These are phyloP conservation scores for Drosophila ercepeae DNA, from an alignment of 1,140 invertebrate genomes.

Conservation along the genomic window DNA sequence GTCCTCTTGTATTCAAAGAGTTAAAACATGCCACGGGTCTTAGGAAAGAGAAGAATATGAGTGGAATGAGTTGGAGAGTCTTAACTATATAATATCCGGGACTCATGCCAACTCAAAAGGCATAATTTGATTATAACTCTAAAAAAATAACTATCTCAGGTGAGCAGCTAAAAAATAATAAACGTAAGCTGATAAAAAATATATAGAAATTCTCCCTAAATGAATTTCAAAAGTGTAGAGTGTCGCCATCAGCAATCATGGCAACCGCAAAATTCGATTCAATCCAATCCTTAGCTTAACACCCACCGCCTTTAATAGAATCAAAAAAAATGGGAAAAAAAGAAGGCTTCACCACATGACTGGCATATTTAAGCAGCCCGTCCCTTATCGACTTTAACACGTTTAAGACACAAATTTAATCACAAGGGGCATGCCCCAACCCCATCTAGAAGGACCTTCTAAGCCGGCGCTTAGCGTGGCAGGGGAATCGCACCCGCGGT, in stretches of 20 bases:
- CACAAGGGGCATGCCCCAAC: constrained; percentile 39
- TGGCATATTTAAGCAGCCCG: constrained; percentile 67
- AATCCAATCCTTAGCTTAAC: constrained; percentile 28
- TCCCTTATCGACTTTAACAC: constrained; percentile 53
- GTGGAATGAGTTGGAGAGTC: too few relatives aligned
- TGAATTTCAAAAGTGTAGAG: neutral
- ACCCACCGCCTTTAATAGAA: constrained; percentile 56
- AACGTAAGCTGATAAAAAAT: too few relatives aligned
- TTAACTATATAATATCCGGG: too few relatives aligned
- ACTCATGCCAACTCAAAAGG: too few relatives aligned
- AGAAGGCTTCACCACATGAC: constrained; percentile 41
- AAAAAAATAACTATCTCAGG: too few relatives aligned
- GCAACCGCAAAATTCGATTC: constrained; percentile 56
- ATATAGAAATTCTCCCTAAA: neutral
- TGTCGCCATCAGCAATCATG: constrained; percentile 29
- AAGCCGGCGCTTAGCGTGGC: constrained; percentile 30
- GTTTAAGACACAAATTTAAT: constrained; percentile 78
- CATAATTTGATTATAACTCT: too few relatives aligned
- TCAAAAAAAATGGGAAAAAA: constrained; percentile 41
- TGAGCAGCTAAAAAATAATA: too few relatives aligned
- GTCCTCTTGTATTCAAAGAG: too few relatives aligned
- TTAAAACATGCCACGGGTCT: too few relatives aligned
- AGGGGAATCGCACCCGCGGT: constrained; percentile 72
- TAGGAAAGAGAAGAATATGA: too few relatives aligned
- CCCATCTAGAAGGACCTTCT: constrained; percentile 17